Conservation (phyloP, 1,140 invertebrate genomes). For the Doryteuthis pealeii region DNA sequence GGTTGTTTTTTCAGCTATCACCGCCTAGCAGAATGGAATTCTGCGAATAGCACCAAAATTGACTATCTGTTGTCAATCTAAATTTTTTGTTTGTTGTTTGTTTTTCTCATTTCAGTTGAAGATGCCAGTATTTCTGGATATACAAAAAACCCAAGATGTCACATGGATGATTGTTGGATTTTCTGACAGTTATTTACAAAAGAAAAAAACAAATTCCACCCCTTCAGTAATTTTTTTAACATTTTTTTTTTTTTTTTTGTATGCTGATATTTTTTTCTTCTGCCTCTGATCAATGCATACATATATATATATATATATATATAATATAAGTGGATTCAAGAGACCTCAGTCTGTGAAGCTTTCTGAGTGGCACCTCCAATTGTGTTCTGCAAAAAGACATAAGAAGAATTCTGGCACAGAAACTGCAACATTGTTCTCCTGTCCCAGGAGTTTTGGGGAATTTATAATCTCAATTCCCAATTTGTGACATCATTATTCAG, state of each 20-base stretch:
- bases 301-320: too few relatives aligned
- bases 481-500: neutral
- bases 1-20: too few relatives aligned
- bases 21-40: too few relatives aligned
- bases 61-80: too few relatives aligned
- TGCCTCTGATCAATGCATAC: neutral
- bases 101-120: constrained; percentile 28
- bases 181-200: constrained; percentile 29
- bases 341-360: too few relatives aligned
- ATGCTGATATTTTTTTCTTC: neutral
- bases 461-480: neutral
- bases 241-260: neutral
- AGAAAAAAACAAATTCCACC: neutral
- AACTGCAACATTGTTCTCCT: too few relatives aligned
- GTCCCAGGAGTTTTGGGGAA: neutral
- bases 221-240: neutral
- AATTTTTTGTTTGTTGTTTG: too few relatives aligned
- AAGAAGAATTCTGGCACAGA: too few relatives aligned
- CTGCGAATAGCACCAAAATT: too few relatives aligned
- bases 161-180: constrained; percentile 41
- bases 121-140: constrained; percentile 31
- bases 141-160: constrained; percentile 36
- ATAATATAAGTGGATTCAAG: too few relatives aligned
- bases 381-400: too few relatives aligned
- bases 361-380: too few relatives aligned